phyloP scores from a whole-genome alignment of 2,113 vertebrate species.

The Spizaetus ornatus region DNA sequence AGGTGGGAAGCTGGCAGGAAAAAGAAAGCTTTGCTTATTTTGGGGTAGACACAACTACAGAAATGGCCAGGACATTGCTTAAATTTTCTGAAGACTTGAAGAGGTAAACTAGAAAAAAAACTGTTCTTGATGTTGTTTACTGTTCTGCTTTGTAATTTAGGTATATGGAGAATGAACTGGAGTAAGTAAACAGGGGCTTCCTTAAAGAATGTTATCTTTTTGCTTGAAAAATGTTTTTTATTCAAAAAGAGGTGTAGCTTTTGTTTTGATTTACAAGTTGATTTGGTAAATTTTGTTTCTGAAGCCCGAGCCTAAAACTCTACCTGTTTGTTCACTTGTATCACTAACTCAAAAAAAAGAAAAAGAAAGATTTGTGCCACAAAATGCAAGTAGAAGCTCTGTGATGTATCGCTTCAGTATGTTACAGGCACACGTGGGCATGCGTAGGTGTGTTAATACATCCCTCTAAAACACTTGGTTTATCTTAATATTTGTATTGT shows the following conservation, averaged over 20 bases:
- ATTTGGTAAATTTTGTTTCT: neutral
- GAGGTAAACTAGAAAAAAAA: constrained; percentile 25
- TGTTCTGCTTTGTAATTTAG: neutral
- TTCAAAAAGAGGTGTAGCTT: neutral
- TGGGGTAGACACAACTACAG: constrained; percentile 40
- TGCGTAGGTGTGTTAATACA: neutral
- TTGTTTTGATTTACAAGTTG: neutral
- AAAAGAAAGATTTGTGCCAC: neutral
- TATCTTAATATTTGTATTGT: neutral
- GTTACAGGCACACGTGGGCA: neutral
- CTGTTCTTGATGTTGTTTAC: neutral
- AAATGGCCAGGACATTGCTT: constrained; percentile 13
- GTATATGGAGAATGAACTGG: neutral
- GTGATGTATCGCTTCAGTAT: neutral
- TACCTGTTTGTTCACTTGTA: neutral
- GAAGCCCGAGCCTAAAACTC: neutral
- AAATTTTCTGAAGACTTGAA: constrained; percentile 41
- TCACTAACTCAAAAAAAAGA: neutral
- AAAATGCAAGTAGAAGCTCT: neutral
- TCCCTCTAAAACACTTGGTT: neutral
- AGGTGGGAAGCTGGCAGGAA: constrained; percentile 74
- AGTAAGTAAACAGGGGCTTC: neutral
- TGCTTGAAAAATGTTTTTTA: neutral
- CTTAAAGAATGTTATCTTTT: neutral
- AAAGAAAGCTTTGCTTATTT: constrained; percentile 61